These are phyloP conservation scores for Agrochola lychnidis DNA, from an alignment of 2,888 invertebrate species.

Conservation along the genomic window DNA sequence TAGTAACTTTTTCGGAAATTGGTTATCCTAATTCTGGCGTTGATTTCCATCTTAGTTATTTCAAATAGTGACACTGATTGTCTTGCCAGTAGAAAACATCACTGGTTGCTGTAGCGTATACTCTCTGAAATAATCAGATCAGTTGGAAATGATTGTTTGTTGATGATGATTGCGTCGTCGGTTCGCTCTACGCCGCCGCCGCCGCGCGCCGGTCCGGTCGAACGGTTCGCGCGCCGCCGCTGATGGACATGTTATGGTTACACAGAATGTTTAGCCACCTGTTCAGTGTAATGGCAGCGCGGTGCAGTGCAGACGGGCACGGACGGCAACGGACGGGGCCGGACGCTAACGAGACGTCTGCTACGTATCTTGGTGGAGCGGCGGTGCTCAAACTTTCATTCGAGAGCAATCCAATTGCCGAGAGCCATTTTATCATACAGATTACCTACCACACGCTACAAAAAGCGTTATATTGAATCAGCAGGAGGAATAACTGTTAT, in stretches of 20 bases:
- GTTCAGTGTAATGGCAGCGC: slow-evolving; percentile 21
- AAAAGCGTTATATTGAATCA: not conserved
- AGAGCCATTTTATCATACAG: not conserved
- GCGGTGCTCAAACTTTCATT: slow-evolving; percentile 16
- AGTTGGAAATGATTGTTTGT: not conserved
- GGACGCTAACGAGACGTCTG: slow-evolving; percentile 41
- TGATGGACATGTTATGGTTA: slow-evolving; percentile 36
- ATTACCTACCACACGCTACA: not conserved
- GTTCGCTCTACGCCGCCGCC: no score
- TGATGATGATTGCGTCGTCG: not conserved
- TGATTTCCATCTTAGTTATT: not conserved
- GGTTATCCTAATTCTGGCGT: not conserved
- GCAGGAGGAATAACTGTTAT: not conserved
- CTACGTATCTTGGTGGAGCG: slow-evolving; percentile 13
- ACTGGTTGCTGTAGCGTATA: not conserved
- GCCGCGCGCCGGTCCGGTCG: not conserved
- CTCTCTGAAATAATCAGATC: not conserved
- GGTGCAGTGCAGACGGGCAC: not conserved
- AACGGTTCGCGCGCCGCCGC: not conserved
- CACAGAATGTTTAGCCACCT: slow-evolving; percentile 42
- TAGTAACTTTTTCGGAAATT: not conserved
- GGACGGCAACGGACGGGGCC: not conserved
- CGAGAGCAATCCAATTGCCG: not conserved
- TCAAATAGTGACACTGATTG: not conserved
- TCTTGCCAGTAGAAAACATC: not conserved